Conservation (phyloP, 2,888 invertebrate genomes). For the Lasioglossum malachurum region DNA sequence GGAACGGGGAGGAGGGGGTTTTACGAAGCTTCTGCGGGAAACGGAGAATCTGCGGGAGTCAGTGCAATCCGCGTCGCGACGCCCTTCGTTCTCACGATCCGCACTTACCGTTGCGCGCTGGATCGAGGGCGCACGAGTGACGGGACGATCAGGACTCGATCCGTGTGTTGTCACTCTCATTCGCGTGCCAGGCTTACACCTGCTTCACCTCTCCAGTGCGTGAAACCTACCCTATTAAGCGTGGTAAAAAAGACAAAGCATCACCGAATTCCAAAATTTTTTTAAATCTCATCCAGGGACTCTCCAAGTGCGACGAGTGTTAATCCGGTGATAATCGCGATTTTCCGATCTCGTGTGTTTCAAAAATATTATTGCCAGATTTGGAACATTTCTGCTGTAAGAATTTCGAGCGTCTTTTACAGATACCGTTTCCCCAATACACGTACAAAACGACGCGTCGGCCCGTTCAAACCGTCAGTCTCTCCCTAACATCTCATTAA, state of each 20-base stretch:
- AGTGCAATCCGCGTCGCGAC: slow-evolving; percentile 82
- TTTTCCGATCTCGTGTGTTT: background rate
- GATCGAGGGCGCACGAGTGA: slow-evolving; percentile 54
- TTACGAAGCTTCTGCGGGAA: slow-evolving; percentile 75
- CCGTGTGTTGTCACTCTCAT: slow-evolving; percentile 23
- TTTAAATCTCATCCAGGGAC: background rate
- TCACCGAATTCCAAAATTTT: background rate
- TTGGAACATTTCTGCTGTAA: background rate
- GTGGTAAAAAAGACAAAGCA: background rate
- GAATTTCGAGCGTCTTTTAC: background rate
- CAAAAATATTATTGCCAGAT: background rate
- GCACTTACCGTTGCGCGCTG: slow-evolving; percentile 38
- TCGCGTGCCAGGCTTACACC: slow-evolving; percentile 16
- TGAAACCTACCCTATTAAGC: background rate
- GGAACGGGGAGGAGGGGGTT: slow-evolving; percentile 54
- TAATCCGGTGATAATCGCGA: background rate
- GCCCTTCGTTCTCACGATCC: slow-evolving; percentile 68
- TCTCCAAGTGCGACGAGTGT: background rate
- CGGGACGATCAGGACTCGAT: slow-evolving; percentile 20
- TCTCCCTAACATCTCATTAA: too few relatives aligned
- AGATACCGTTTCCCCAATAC: background rate
- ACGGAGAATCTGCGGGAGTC: slow-evolving; percentile 78
- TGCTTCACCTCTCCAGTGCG: slow-evolving; percentile 31
- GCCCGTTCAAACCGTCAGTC: too few relatives aligned
- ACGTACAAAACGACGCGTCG: too few relatives aligned